Evolutionary conservation across 2,888 invertebrate species (phyloP), one percentile per base, ranked within the genome.

Genomic region (Argyra leucocephala): DNA sequence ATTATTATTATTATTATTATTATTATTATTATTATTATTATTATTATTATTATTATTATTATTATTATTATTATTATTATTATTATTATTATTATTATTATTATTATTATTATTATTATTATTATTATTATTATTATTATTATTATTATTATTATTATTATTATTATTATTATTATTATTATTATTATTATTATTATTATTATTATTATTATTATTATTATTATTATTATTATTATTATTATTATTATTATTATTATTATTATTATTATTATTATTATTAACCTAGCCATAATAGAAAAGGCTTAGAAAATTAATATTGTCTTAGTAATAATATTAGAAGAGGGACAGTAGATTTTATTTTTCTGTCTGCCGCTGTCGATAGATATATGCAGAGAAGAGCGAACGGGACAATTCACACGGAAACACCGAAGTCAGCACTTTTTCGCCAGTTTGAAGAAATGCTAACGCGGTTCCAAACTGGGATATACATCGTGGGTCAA

Each of bases 31-130:
- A 48, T 18, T 48, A 48, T 48, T 48, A 48, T 48, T 48, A 48
- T 48, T 48, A 48, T 48, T 48, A 18, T 48, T 48, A 48, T 48
- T 48, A 48, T 48, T 48, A 48, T 48, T 48, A 48, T 48, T 48
- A 48, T 48, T 48, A 18, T 48, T 18, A 18, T 12, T 9, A 18
- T 7, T 18, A 18, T 48, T 18, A 18, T 48, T 18, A 48, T 7
- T 48, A 48, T 48, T 18, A 48, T 48, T 48, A 48, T 48, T 48
- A 48, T 12, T 48, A 48, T 48, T 48, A 48, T 48, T 48, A 18
- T 48, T 48, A 48, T 48, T 48, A 48, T 48, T 48, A 48, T 48
- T 48, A 48, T 48, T 48, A 48, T 48, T 48, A 48, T 48, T 18
- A 48, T 48, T 48, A 18, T 48, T 48, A 48, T 48, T 48, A 18